Evolutionary conservation across 1,140 invertebrate genomes (phyloP), one percentile per base, ranked within the genome.

Genomic region (Globodera rostochiensis): DNA sequence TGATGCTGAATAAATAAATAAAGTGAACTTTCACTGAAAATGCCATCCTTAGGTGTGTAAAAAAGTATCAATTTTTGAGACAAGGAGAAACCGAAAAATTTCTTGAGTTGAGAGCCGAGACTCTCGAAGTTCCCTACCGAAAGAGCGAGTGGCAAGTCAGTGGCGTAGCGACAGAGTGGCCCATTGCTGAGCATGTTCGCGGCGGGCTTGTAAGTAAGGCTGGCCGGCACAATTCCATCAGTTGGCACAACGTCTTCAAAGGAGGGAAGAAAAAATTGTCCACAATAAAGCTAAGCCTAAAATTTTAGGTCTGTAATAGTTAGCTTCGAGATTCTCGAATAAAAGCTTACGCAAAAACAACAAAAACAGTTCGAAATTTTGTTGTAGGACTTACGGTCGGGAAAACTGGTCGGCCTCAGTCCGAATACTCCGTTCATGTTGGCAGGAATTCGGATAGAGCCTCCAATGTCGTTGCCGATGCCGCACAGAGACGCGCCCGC

Each of bases 391-490:
- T 71, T 36, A 71, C 69, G 69, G 69, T 71, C 25, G n/a, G 69
- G 69, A 19, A 45, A 46, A 70, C 11, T 57, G 57, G 79, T 93
- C n/a, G 96, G 95, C 90, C 97, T 98, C 90, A 98, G 95, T 11
- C 96, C 96, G 91, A 96, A 98, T 73, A 86, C 60, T 66, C 96
- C 96, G 91, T 95, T 96, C 88, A 98, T 98, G 86, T 94, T 96
- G 9, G 94, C 92, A 0, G 96, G 96, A 93, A 98, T 96, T 53
- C 96, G 93, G 86, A 98, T 97, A 15, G 95, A 96, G 1, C 97
- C 96, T 4, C 96, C 96, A 79, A 98, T 96, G 90, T 98, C 96
- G 0, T 95, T 96, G 73, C 96, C 95, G 66, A 98, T 91, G 1
- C 96, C 95, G 84, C 98, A 93, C n/a, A 95, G 93, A 25, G 93